phyloP scores from a whole-genome alignment of 2,888 invertebrate genomes.

The Panzeria rudis region DNA sequence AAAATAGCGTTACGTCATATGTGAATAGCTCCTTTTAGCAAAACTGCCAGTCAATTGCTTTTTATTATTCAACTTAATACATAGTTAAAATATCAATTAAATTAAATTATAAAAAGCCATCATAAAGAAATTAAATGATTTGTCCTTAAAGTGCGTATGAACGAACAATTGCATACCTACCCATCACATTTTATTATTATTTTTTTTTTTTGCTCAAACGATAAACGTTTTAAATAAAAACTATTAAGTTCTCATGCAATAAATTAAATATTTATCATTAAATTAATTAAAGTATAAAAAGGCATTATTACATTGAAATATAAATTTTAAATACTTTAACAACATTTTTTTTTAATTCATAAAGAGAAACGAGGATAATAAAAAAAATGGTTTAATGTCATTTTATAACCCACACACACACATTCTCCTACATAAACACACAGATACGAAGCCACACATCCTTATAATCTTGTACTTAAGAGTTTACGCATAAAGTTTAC shows the following conservation, averaged over 20 bases:
- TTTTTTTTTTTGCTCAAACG: neutral
- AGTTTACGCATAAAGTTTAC: neutral
- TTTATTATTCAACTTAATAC: neutral
- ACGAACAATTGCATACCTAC: neutral
- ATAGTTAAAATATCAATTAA: neutral
- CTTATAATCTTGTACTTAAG: neutral
- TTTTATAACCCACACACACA: neutral
- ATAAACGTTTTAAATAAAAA: slow-evolving; percentile 9
- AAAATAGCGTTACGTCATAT: no score
- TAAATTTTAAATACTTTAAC: slow-evolving; percentile 35
- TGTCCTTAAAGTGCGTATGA: neutral
- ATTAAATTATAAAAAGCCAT: neutral
- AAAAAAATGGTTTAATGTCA: slow-evolving; percentile 7
- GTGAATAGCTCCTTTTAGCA: neutral
- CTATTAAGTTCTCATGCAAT: slow-evolving; percentile 9
- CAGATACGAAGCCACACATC: neutral
- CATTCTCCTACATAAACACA: neutral
- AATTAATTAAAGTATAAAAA: slow-evolving; percentile 41
- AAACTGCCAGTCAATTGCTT: neutral
- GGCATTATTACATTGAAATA: slow-evolving; percentile 7
- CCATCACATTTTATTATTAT: no score
- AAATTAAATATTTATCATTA: slow-evolving; percentile 39
- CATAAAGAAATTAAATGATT: neutral
- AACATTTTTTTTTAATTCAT: neutral
- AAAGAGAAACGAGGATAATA: neutral